Evolutionary conservation across 2,797 vertebrate genomes (phyloP).

Genomic region (Crenuchus spilurus): DNA sequence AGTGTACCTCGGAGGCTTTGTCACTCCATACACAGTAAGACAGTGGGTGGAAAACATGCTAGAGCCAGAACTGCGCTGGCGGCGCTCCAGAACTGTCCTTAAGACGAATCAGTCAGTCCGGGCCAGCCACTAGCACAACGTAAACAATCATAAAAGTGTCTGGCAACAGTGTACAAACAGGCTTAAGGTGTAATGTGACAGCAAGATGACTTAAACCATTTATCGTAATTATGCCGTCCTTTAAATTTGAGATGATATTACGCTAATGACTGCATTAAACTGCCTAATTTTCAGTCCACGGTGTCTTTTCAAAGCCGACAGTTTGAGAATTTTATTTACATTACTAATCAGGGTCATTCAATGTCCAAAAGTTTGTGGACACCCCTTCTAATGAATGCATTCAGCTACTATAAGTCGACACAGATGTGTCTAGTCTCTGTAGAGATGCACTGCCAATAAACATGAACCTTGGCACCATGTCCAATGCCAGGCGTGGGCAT

Average conservation of each 20-base stretch:
- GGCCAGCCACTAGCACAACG: constrained; percentile 31
- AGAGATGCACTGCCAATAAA: too few species aligned
- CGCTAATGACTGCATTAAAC: background rate
- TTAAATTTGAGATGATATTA: background rate
- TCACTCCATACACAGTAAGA: constrained; percentile 9
- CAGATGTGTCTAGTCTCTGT: too few species aligned
- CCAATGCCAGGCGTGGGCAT: too few species aligned
- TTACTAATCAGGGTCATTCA: too few species aligned
- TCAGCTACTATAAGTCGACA: too few species aligned
- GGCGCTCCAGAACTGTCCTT: constrained; percentile 31
- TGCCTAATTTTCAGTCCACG: background rate
- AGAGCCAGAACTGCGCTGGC: constrained; percentile 33
- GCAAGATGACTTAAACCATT: background rate
- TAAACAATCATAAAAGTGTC: constrained; percentile 40
- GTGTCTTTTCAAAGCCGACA: too few species aligned
- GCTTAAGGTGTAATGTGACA: constrained; percentile 18
- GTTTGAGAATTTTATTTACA: too few species aligned
- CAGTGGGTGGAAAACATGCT: constrained; percentile 30
- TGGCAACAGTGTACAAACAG: constrained; percentile 25
- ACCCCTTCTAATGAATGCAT: too few species aligned
- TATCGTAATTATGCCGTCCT: background rate
- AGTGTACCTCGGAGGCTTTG: constrained; percentile 38
- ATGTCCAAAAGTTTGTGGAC: too few species aligned
- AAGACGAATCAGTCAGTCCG: constrained; percentile 33
- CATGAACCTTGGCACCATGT: too few species aligned